Evolutionary conservation across 2,797 vertebrate genomes (phyloP).

Genomic region (Spondyliosoma cantharus): DNA sequence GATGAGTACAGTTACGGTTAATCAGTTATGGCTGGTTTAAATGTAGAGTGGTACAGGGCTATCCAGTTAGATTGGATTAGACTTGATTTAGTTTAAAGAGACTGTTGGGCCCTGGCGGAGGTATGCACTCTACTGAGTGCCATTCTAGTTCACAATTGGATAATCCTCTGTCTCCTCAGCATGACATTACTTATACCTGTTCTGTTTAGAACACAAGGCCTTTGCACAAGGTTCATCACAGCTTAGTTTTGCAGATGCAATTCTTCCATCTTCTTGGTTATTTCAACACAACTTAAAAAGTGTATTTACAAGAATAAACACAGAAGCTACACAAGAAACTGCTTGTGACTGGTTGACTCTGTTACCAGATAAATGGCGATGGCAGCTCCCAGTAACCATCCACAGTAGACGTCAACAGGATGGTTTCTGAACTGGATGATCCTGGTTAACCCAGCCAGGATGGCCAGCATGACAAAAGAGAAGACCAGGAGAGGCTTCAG

Average conservation of each 20-base stretch:
- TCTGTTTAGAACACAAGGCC: not conserved
- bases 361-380: conserved; percentile 95
- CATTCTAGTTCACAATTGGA: too few species aligned
- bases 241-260: not conserved
- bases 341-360: not conserved
- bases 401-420: conserved; percentile 94
- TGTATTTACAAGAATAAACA: not conserved
- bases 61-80: too few species aligned
- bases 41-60: too few species aligned
- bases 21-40: too few species aligned
- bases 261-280: not conserved
- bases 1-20: too few species aligned
- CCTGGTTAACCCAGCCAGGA: conserved; percentile 92
- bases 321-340: not conserved
- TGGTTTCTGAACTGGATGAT: conserved; percentile 96
- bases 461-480: conserved; percentile 93
- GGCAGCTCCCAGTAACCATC: conserved; percentile 92
- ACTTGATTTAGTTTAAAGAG: too few species aligned
- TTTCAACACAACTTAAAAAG: not conserved
- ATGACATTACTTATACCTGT: not conserved
- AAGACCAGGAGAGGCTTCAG: conserved; percentile 95
- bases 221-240: not conserved
- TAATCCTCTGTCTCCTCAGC: not conserved
- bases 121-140: too few species aligned
- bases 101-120: too few species aligned